Base-by-base conservation (phyloP, 1,140 invertebrate species). In the Drosophila truncata region DNA sequence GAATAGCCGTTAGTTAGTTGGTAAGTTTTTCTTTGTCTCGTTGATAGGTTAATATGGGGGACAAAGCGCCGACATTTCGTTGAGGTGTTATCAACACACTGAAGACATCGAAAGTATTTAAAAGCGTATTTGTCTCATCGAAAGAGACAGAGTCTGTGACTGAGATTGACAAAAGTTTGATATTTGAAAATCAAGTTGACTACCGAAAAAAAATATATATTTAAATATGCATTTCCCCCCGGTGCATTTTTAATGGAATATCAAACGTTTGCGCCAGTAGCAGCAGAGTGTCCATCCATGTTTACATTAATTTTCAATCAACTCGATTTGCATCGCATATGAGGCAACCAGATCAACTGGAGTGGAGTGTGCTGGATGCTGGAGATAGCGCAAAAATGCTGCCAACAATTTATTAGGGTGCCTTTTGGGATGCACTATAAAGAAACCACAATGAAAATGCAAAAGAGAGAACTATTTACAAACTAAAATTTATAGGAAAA, bases 251-350 rank as follows among this genome's bases (percentile, higher is more conserved):
- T 64, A 64, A 61, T 64, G 44, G 55, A 52, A 60, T 60, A 64
- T 69, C 47, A 41, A 60, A 70, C 71, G 64, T 25, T 44, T 61
- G 44, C 58, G 65, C 44, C 59, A 77, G 61, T 81, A 77, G 78
- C 52, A 50, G 55, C 31, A 0, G 44, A 58, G 46, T 65, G 64
- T 77, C 72, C 82, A 70, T 80, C 65, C 71, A 82, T 88, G 82
- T 88, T 87, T 87, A 87, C 80, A 88, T 87, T 87, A 73, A 83
- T 88, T 87, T 87, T 88, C 80, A 88, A 87, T 86, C 85, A 87
- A 87, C 76, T 73, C 64, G 70, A 83, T 87, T 86, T 82, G 84
- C 83, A 86, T 86, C 76, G 62, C 62, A 87, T 86, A 76, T 76
- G 66, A 70, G 66, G 66, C 62, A 55, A 35, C 63, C 66, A 44